Conservation (phyloP, 2,797 vertebrate species). For the Discoglossus pictus region DNA sequence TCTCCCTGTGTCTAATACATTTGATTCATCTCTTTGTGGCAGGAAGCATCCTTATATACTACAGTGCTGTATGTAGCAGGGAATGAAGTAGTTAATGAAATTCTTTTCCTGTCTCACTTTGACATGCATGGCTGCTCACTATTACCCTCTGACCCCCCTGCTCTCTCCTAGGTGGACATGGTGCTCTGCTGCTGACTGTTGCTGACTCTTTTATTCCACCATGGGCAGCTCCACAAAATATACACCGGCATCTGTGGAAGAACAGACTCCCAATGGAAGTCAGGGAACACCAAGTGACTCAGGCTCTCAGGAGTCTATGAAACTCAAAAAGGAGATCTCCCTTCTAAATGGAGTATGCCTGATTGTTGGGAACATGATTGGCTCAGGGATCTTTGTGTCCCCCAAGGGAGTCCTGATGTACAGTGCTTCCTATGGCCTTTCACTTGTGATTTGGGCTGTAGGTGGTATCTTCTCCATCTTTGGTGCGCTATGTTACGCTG, state of each 20-base stretch:
- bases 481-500: slow-evolving; percentile 89
- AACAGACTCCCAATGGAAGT: slow-evolving; percentile 3
- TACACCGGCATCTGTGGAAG: slow-evolving; percentile 48
- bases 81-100: slow-evolving; percentile 2
- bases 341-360: slow-evolving; percentile 87
- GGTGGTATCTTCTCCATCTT: slow-evolving; percentile 89
- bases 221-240: slow-evolving; percentile 55
- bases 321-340: slow-evolving; percentile 91
- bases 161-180: slow-evolving; percentile 55
- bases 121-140: slow-evolving; percentile 1
- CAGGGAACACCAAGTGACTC: slow-evolving; percentile 9
- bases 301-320: slow-evolving; percentile 69
- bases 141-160: slow-evolving; percentile 6
- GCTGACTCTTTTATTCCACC: slow-evolving; percentile 51
- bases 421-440: slow-evolving; percentile 87
- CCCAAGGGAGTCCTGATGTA: slow-evolving; percentile 90
- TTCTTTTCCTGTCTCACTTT: slow-evolving; percentile 3
- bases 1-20: too few relatives aligned
- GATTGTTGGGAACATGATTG: slow-evolving; percentile 96
- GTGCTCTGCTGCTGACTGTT: slow-evolving; percentile 57
- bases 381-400: slow-evolving; percentile 91
- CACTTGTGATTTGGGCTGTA: slow-evolving; percentile 84
- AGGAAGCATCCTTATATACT: too few relatives aligned
- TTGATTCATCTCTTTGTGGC: too few relatives aligned
- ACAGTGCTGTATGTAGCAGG: not conserved